Conservation (phyloP, 2,797 vertebrate species). For the Notamacropus eugenii region DNA sequence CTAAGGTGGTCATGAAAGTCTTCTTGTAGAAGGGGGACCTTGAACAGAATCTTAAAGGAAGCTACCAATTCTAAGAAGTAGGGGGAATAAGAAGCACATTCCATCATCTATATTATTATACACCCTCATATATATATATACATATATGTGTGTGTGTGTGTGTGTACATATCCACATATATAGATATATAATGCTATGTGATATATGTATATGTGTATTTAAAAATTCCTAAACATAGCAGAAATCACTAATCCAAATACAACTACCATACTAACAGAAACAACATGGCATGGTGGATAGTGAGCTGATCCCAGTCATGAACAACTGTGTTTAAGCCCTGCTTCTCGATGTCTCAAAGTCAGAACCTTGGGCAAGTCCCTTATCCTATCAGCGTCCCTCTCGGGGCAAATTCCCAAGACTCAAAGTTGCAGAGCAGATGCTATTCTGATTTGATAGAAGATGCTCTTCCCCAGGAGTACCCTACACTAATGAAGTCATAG, state of each 20-base stretch:
- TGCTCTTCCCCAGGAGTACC: not conserved
- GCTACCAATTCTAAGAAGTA: not conserved
- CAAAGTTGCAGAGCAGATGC: not conserved
- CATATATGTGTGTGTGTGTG: no score
- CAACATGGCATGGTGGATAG: not conserved
- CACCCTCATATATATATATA: no score
- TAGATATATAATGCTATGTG: not conserved
- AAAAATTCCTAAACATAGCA: not conserved
- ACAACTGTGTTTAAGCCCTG: not conserved
- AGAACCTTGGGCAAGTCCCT: not conserved
- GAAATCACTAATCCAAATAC: not conserved
- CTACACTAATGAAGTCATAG: not conserved
- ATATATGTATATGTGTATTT: not conserved
- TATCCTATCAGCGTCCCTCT: not conserved
- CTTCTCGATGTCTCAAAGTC: not conserved
- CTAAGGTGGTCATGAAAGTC: not conserved
- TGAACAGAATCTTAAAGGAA: not conserved
- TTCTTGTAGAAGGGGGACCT: not conserved
- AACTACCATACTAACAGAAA: not conserved
- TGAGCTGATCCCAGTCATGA: not conserved
- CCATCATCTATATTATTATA: not conserved
- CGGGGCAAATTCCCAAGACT: not conserved
- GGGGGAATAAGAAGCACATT: not conserved
- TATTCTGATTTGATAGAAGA: not conserved
- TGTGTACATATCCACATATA: no score